A percentile compares a stretch with the other conserved stretches of the same genome.
These are phyloP conservation scores for Grammomys surdaster DNA, from an alignment of 2,113 vertebrate genomes.

Conservation along the genomic window DNA sequence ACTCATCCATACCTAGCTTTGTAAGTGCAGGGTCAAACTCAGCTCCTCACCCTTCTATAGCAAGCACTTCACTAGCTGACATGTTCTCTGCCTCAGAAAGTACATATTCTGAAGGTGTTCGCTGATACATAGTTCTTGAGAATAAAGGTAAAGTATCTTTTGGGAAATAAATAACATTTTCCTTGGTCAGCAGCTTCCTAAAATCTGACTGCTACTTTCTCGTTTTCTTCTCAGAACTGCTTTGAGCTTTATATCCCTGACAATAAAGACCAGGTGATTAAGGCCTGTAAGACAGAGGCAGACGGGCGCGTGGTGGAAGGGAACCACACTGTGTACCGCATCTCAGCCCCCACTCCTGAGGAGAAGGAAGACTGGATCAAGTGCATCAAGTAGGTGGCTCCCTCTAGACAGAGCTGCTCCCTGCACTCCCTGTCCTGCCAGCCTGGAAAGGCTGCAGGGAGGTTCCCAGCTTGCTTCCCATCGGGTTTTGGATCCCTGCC, in stretches of 20 bases:
- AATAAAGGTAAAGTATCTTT: not conserved
- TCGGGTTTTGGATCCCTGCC: not conserved
- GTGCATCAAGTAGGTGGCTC: conserved; percentile 93
- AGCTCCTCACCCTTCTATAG: not conserved
- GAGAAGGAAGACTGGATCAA: conserved; percentile 99
- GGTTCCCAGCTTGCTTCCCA: not conserved
- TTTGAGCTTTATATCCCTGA: conserved; percentile 99
- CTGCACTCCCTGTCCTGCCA: too few relatives aligned
- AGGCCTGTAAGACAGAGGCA: conserved; percentile 98
- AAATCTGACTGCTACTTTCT: accelerated
- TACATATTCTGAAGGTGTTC: not conserved
- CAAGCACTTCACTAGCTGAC: not conserved
- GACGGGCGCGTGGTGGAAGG: conserved; percentile 98
- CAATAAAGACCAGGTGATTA: conserved; percentile 99
- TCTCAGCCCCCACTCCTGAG: conserved; percentile 95
- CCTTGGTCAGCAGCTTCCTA: not conserved
- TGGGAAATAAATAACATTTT: not conserved
- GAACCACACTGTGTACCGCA: conserved; percentile 98
- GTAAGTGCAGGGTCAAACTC: not conserved
- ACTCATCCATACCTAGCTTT: not conserved
- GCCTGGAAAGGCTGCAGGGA: accelerated
- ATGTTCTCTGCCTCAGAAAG: not conserved
- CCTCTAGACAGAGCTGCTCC: accelerated
- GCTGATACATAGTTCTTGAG: not conserved
- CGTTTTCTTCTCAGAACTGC: conserved; percentile 91